phyloP scores from a whole-genome alignment of 2,888 invertebrate species.

The Hipparchia semele region DNA sequence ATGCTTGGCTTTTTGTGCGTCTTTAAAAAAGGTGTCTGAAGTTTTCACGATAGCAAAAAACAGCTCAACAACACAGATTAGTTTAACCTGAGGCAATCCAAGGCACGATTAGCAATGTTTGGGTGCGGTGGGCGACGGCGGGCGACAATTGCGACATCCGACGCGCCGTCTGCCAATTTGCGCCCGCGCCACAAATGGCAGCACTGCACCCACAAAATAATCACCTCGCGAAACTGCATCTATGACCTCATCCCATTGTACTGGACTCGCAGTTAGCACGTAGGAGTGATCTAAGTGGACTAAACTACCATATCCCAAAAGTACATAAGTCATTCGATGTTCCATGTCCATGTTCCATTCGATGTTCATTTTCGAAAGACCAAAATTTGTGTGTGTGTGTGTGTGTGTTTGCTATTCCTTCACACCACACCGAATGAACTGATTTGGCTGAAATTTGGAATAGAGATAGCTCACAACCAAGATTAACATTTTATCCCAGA shows the following conservation, averaged over 20 bases:
- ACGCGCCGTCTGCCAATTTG: constrained; percentile 75
- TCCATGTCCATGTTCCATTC: neutral
- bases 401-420: too few species aligned
- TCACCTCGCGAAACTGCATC: constrained; percentile 55
- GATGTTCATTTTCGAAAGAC: too few species aligned
- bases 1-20: neutral
- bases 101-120: constrained; percentile 42
- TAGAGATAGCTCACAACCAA: too few species aligned
- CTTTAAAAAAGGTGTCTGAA: neutral
- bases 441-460: too few species aligned
- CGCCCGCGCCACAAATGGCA: constrained; percentile 51
- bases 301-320: constrained; percentile 2
- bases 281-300: constrained; percentile 57
- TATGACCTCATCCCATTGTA: constrained; percentile 64
- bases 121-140: constrained; percentile 46
- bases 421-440: too few species aligned
- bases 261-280: constrained; percentile 40
- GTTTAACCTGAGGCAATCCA: constrained; percentile 22
- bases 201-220: constrained; percentile 52
- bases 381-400: too few species aligned
- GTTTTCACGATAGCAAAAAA: constrained; percentile 2
- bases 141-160: constrained; percentile 71
- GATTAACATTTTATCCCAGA: too few species aligned
- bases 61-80: constrained; percentile 15
- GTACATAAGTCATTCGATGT: neutral